Evolutionary conservation across 2,113 vertebrate genomes (phyloP).

Genomic region (Trematocara unimaculatum): DNA sequence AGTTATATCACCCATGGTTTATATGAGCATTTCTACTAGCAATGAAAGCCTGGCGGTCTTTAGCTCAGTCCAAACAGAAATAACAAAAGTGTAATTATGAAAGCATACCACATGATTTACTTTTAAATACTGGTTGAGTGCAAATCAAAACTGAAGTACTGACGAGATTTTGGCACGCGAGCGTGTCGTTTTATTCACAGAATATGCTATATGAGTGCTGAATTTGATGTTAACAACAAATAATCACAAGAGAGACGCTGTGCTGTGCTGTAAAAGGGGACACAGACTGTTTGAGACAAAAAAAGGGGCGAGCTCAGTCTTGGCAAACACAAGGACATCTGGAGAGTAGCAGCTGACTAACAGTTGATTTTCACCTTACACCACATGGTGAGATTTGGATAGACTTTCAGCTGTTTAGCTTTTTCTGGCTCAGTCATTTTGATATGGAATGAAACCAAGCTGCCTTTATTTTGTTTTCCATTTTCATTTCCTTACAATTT

Average conservation of each 20-base stretch:
- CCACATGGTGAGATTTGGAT: conserved; percentile 28
- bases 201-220: not conserved
- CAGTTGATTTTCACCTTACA: conserved; percentile 17
- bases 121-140: not conserved
- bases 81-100: not conserved
- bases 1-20: conserved; percentile 2
- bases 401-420: conserved; percentile 1
- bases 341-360: conserved; percentile 37
- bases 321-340: conserved; percentile 33
- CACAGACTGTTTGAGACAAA: not conserved
- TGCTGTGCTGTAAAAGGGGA: not conserved
- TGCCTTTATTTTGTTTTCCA: not conserved
- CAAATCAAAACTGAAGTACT: not conserved
- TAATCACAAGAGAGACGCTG: not conserved
- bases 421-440: not conserved
- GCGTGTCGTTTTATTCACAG: not conserved
- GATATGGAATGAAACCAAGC: not conserved
- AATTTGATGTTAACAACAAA: conserved; percentile 5
- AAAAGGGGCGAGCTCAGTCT: not conserved
- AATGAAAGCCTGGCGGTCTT: not conserved
- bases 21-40: not conserved
- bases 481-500: not conserved
- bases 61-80: not conserved
- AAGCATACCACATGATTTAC: not conserved
- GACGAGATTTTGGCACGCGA: not conserved